A percentile compares a stretch with the other conserved stretches of the same genome.
Conservation (phyloP, 2,888 invertebrate species). For the Labia minor region DNA sequence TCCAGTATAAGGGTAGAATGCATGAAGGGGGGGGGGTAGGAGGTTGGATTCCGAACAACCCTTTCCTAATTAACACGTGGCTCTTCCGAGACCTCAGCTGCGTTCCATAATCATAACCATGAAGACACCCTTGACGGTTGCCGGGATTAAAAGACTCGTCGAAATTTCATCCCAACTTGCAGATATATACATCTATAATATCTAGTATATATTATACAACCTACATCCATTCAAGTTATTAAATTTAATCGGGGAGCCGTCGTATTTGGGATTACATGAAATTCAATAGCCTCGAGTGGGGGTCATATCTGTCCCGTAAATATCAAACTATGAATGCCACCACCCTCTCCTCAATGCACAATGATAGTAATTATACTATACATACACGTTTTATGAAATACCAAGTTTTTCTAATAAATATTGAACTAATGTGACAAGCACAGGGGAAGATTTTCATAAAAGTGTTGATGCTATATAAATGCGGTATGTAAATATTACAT, state of each 20-base stretch:
- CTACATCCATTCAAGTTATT: conserved; percentile 13
- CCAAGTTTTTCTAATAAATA: conserved; percentile 2
- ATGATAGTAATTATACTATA: neutral
- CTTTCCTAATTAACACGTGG: conserved; percentile 13
- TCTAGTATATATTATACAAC: no score
- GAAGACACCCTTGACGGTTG: neutral
- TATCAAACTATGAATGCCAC: neutral
- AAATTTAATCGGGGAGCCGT: neutral
- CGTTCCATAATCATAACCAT: neutral
- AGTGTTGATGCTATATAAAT: neutral
- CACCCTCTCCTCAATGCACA: neutral
- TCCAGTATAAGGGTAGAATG: no score
- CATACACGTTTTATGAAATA: neutral
- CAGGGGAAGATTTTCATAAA: neutral
- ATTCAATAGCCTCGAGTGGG: neutral
- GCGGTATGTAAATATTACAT: neutral
- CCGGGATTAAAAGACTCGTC: conserved; percentile 8
- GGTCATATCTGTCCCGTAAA: conserved; percentile 13
- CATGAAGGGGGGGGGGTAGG: neutral
- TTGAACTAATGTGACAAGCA: neutral
- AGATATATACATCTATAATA: neutral
- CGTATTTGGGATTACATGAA: conserved; percentile 13
- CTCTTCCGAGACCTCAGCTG: conserved; percentile 4
- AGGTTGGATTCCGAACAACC: neutral
- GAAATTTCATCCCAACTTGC: neutral